These are phyloP conservation scores for Nasonia vitripennis DNA, from an alignment of 1,140 invertebrate species.

Conservation along the genomic window DNA sequence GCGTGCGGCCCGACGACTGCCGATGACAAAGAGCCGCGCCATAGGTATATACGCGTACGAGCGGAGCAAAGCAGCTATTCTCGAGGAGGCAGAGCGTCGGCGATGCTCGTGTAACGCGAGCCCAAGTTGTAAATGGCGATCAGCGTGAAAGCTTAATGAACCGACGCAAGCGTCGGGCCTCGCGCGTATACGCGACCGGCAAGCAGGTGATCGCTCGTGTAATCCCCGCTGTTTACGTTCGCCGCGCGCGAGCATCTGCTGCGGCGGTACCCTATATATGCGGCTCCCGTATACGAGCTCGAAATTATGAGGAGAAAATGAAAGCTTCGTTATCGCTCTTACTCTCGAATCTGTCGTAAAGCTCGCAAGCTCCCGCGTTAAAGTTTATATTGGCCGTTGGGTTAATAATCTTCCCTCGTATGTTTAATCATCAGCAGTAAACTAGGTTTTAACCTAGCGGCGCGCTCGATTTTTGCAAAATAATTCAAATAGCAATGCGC, in stretches of 20 bases:
- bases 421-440: too few relatives aligned
- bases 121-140: neutral
- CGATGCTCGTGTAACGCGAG: neutral
- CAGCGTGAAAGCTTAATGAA: constrained; percentile 17
- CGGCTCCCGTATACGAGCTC: neutral
- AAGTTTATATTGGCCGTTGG: neutral
- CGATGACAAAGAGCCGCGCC: neutral
- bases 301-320: neutral
- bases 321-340: neutral
- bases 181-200: neutral
- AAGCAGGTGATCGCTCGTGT: neutral
- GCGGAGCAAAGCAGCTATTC: neutral
- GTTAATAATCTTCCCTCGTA: neutral
- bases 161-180: neutral
- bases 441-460: too few relatives aligned
- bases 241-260: neutral
- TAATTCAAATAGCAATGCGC: too few relatives aligned
- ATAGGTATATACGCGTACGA: neutral
- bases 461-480: too few relatives aligned
- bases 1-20: neutral
- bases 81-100: too few relatives aligned
- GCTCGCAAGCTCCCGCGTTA: neutral
- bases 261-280: too few relatives aligned
- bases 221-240: constrained; percentile 17
- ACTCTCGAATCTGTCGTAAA: neutral